Percentiles rank a stretch among this genome's conserved stretches.
Evolutionary conservation across 2,888 invertebrate genomes (phyloP).

Genomic region (Ditula angustiorana): DNA sequence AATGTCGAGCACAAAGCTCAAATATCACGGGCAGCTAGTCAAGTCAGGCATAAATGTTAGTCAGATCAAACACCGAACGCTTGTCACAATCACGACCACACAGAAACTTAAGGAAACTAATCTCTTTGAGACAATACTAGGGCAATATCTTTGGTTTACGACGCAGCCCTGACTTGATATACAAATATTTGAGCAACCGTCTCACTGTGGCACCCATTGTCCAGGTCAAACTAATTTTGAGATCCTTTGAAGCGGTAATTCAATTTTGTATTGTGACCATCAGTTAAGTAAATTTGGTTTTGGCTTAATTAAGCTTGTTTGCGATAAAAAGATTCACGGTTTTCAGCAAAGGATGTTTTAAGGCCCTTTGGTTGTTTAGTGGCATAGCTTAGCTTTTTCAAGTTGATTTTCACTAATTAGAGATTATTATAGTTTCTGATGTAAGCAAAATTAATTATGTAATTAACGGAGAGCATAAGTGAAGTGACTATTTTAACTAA

Average conservation of each 20-base stretch:
- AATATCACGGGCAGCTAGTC: not conserved
- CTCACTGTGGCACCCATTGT: constrained; percentile 70
- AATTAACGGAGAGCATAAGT: too few species aligned
- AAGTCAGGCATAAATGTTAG: constrained; percentile 7
- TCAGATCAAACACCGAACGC: constrained; percentile 36
- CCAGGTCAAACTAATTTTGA: constrained; percentile 81
- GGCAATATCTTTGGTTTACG: constrained; percentile 81
- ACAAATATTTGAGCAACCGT: constrained; percentile 79
- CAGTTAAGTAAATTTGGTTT: constrained; percentile 64
- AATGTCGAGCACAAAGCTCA: not conserved
- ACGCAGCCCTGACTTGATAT: constrained; percentile 68
- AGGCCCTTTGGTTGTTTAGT: not conserved
- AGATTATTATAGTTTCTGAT: too few species aligned
- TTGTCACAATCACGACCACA: constrained; percentile 57
- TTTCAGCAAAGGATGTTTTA: not conserved
- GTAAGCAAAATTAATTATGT: too few species aligned
- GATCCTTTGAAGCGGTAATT: constrained; percentile 70
- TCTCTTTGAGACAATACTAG: constrained; percentile 80
- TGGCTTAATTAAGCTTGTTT: constrained; percentile 61
- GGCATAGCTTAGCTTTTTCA: too few species aligned
- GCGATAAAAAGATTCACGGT: constrained; percentile 21
- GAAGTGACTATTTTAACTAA: too few species aligned
- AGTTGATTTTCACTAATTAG: too few species aligned
- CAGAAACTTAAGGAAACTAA: constrained; percentile 74
- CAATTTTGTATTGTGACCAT: constrained; percentile 73